Evolutionary conservation across 1,140 invertebrate genomes (phyloP).

Genomic region (Zaprionus africanus): DNA sequence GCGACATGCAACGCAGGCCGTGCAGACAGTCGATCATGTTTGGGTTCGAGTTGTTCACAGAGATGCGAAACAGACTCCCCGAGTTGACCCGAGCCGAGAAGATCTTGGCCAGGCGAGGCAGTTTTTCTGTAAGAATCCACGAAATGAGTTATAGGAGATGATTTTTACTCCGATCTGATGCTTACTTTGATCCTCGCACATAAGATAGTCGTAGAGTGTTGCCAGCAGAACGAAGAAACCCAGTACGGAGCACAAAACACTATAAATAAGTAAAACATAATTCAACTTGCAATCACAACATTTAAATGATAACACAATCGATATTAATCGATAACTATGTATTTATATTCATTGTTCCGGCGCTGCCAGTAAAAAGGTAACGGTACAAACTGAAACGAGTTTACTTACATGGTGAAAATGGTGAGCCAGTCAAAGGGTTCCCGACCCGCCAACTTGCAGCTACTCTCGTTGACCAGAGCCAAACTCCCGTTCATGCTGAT

Average conservation of each 20-base stretch:
- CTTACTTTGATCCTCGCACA: constrained; percentile 34
- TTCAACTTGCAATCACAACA: not conserved
- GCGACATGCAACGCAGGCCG: constrained; percentile 86
- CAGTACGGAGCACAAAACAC: constrained; percentile 53
- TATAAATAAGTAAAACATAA: constrained; percentile 5
- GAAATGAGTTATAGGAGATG: not conserved
- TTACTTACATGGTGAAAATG: constrained; percentile 64
- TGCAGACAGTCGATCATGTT: constrained; percentile 85
- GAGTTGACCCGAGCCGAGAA: constrained; percentile 58
- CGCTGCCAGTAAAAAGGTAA: not conserved
- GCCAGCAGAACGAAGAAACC: constrained; percentile 23
- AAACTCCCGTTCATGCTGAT: constrained; percentile 7
- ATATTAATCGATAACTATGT: not conserved
- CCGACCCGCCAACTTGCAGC: constrained; percentile 34
- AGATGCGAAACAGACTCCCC: constrained; percentile 41
- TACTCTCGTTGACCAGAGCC: constrained; percentile 14
- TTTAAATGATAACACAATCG: not conserved
- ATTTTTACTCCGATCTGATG: not conserved
- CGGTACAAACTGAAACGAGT: not conserved
- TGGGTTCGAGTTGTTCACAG: constrained; percentile 39
- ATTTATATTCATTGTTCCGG: no score
- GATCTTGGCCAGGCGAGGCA: constrained; percentile 37
- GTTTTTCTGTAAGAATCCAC: constrained; percentile 28
- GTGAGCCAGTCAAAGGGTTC: constrained; percentile 37
- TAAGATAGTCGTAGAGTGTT: constrained; percentile 56